These are phyloP conservation scores for Phalacrocorax pelagicus DNA, from an alignment of 2,113 vertebrate genomes.

Conservation along the genomic window DNA sequence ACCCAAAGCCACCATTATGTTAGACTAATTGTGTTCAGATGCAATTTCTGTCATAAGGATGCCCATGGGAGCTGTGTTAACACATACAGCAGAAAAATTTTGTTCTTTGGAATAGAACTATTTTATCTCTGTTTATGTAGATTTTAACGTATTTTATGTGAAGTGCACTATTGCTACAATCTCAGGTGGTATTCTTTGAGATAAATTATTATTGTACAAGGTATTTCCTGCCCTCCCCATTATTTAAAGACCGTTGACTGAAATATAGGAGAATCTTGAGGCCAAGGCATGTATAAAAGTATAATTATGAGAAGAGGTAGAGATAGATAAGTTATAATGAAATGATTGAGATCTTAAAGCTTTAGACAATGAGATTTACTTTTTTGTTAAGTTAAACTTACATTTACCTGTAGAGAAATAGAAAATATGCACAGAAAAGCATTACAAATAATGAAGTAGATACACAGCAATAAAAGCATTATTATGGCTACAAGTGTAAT, in stretches of 20 bases:
- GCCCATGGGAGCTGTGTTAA: not conserved
- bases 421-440: not conserved
- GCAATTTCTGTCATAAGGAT: not conserved
- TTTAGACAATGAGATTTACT: not conserved
- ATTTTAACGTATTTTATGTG: not conserved
- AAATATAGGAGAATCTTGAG: not conserved
- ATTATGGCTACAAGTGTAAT: not conserved
- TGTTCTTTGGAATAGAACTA: not conserved
- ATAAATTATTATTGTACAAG: not conserved
- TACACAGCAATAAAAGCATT: not conserved
- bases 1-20: slow-evolving; percentile 6
- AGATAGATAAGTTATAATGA: not conserved
- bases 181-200: not conserved
- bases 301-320: not conserved
- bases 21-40: not conserved
- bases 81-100: not conserved
- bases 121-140: not conserved
- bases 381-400: not conserved
- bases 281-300: not conserved
- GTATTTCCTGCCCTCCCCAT: not conserved
- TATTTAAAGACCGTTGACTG: not conserved
- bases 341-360: not conserved
- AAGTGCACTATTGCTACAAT: not conserved
- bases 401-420: not conserved
- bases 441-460: not conserved